Conservation (phyloP, 2,888 invertebrate genomes). For the Cosmia trapezina region DNA sequence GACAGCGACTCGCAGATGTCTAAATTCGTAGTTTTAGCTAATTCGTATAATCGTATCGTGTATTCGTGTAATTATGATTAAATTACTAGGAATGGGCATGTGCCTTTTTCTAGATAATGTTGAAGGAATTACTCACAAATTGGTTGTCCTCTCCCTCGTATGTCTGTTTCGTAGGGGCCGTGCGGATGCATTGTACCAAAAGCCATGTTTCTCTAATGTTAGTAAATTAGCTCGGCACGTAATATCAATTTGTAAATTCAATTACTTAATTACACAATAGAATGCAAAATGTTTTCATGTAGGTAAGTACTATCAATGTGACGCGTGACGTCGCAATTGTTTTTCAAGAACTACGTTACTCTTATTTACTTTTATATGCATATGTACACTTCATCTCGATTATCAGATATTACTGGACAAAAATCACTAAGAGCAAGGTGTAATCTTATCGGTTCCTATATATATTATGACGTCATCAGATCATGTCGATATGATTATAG, state of each 20-base stretch:
- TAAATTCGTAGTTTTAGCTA: too few relatives aligned
- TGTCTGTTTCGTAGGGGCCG: constrained; percentile 8
- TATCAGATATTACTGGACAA: constrained; percentile 47
- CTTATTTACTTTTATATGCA: constrained; percentile 22
- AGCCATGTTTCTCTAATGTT: constrained; percentile 29
- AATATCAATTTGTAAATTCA: neutral
- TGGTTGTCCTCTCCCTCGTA: constrained; percentile 38
- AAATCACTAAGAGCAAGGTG: constrained; percentile 29
- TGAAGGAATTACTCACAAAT: constrained; percentile 39
- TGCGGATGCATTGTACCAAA: constrained; percentile 24
- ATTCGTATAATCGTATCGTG: too few relatives aligned
- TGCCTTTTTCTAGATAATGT: neutral
- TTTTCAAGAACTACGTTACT: neutral
- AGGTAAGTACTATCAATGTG: neutral
- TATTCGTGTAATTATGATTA: too few relatives aligned
- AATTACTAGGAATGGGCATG: neutral
- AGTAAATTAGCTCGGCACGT: neutral
- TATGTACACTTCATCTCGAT: constrained; percentile 54
- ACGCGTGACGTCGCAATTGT: constrained; percentile 14
- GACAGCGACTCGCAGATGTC: too few relatives aligned
- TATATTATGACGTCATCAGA: constrained; percentile 20
- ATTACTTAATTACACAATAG: constrained; percentile 12
- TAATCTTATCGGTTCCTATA: constrained; percentile 59
- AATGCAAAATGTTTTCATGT: constrained; percentile 3
- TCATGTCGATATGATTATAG: constrained; percentile 39